Evolutionary conservation across 2,797 vertebrate genomes (phyloP).

Genomic region (Numenius phaeopus): DNA sequence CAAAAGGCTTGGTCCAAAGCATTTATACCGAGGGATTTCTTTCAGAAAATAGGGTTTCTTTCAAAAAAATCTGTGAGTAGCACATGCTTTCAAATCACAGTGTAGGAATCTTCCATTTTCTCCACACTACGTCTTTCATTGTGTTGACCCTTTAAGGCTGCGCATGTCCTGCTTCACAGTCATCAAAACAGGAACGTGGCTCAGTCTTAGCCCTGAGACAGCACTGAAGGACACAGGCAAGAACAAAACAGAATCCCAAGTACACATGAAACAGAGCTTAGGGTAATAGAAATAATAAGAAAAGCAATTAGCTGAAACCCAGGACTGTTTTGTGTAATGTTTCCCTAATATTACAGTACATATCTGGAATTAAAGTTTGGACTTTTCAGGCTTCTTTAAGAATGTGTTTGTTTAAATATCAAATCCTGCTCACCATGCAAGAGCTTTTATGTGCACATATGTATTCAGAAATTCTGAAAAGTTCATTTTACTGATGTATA

Average conservation of each 20-base stretch:
- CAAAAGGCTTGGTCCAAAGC: neutral
- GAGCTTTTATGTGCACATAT: neutral
- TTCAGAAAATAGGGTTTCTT: neutral
- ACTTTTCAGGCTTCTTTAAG: neutral
- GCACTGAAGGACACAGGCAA: neutral
- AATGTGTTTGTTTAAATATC: neutral
- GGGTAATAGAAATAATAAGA: neutral
- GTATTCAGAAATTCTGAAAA: neutral
- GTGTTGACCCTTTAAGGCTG: neutral
- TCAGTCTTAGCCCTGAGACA: neutral
- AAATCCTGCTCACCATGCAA: neutral
- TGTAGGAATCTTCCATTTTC: neutral
- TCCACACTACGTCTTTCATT: neutral
- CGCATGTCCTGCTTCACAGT: neutral
- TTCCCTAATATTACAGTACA: neutral
- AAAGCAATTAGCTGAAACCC: neutral
- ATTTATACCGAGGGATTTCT: neutral
- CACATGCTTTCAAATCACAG: neutral
- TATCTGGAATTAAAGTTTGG: neutral
- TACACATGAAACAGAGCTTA: neutral
- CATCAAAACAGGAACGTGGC: neutral
- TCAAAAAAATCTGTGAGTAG: neutral
- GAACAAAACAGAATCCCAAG: neutral
- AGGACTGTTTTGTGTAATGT: neutral
- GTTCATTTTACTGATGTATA: neutral